Evolutionary conservation across 2,888 invertebrate genomes (phyloP), one percentile per base, ranked within the genome.

Genomic region (Pemphredon lugubris): DNA sequence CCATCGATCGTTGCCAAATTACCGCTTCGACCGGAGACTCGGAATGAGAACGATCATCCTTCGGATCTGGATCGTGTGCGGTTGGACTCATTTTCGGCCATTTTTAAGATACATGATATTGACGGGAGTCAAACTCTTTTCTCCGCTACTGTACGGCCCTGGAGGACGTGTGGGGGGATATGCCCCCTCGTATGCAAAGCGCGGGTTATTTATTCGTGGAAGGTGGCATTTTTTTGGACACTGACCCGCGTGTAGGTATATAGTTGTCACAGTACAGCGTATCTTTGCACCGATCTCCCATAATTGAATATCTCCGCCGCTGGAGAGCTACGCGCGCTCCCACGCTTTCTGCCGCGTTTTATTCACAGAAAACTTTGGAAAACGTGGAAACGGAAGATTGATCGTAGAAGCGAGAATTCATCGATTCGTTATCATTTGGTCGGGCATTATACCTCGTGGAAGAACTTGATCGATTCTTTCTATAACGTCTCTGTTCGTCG

Each of bases 261-360:
- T 83, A 88, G 86, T 87, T 87, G 88, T 88, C 87, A 87, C 83
- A 75, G 75, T 67, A 50, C 39, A 34, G 60, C 63, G 40, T 84
- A 87, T 88, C 86, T 83, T 82, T 73, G 75, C 82, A 77, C 79
- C 81, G 82, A 88, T 88, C 88, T 84, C 63, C 68, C 75, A 84
- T 88, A 87, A 88, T 88, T 85, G 85, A 86, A 88, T 88, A 87
- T 86, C 85, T 83, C 75, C 58, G 65, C 73, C 57, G 50, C 30
- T 55, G 23, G 26, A 37, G 47, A 26, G 20, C 37, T 14, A 23
- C 47, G 13, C 26, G 53, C 34, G 7, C 39, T 23, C 34, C 14
- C 21, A 7, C 5, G 6, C 7, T 42, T 18, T 20, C 7, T 16
- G 20, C 9, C 20, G 42, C 4, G 7, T 1, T 5, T n/a, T n/a